Evolutionary conservation across 2,113 vertebrate genomes (phyloP).

Genomic region (Merops nubicus): DNA sequence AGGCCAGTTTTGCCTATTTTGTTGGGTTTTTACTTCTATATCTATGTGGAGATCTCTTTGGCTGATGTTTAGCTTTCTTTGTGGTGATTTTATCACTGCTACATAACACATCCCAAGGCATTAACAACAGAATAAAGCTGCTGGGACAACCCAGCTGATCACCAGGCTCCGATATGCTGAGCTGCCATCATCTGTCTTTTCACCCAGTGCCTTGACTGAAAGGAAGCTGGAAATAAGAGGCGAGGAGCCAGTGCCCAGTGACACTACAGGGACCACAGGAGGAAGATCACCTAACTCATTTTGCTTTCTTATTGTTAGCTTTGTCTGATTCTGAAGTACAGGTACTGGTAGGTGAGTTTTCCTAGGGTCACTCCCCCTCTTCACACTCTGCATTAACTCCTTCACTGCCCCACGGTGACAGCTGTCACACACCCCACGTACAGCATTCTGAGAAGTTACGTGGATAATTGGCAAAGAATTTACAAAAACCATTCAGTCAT

Average conservation of each 20-base stretch:
- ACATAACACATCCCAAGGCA: slow-evolving; percentile 66
- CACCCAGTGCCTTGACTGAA: slow-evolving; percentile 70
- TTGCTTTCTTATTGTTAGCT: slow-evolving; percentile 71
- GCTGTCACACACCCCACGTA: accelerated
- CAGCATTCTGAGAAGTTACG: background rate
- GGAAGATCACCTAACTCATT: slow-evolving; percentile 79
- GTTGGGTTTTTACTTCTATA: background rate
- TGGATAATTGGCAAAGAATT: accelerated
- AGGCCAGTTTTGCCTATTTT: background rate
- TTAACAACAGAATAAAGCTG: slow-evolving; percentile 74
- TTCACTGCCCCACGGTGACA: background rate
- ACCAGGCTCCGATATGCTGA: slow-evolving; percentile 63
- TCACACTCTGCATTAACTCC: slow-evolving; percentile 23
- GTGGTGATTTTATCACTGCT: slow-evolving; percentile 42
- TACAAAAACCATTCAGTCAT: accelerated
- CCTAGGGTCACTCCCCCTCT: background rate
- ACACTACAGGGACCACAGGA: slow-evolving; percentile 70
- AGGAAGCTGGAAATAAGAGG: slow-evolving; percentile 76
- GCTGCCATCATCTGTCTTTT: slow-evolving; percentile 72
- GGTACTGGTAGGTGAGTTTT: slow-evolving; percentile 49
- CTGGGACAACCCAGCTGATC: slow-evolving; percentile 71
- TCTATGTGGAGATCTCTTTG: slow-evolving; percentile 24
- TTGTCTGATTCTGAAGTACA: slow-evolving; percentile 66
- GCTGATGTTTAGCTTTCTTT: slow-evolving; percentile 66
- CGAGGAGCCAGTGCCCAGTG: slow-evolving; percentile 74